Base-by-base conservation (phyloP, 2,113 vertebrate genomes). In the Misgurnus anguillicaudatus region DNA sequence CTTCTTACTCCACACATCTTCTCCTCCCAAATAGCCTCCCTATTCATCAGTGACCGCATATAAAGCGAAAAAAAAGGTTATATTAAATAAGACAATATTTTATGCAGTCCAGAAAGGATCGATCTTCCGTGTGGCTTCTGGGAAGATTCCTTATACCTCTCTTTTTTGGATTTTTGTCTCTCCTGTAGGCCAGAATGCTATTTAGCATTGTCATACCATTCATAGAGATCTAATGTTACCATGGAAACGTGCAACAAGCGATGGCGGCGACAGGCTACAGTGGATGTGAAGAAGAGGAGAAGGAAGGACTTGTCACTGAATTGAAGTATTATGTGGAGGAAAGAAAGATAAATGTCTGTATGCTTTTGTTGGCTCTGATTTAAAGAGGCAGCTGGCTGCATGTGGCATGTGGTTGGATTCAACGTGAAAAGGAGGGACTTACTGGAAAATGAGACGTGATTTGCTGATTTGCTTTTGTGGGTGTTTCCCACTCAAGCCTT, bases 191-290 rank as follows among this genome's bases (percentile, higher is more conserved):
- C 86, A 78, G 68, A 85, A 73, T 38, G 88, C 82, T 93, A 86
- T 93, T 93, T 92, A 90, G 90, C 87, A 87, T 93, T 89, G 90
- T 85, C 91, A 92, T 93, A 88, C 91, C 91, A 8, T 85, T 89
- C 88, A 92, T 88, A 91, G 87, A 92, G 86, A 85, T 64, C 78
- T 60, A 21, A 42, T 78, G 91, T 94, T 90, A 85, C 90, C 91
- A 92, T 94, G 92, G 92, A 87, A 89, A 91, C 91, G 65, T 80
- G 83, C 76, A 71, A 87, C 84, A 80, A 77, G 87, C 84, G 65
- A 77, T 42, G 82, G 86, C 81, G 73, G 83, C 82, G 19, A 83
- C 80, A 82, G 70, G 79, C 87, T 89, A 88, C 88, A 88, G 81
- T 90, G 82, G 83, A 87, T 75, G 38, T 47, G 74, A 84, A 78